Percentiles rank a stretch among this genome's conserved stretches.
These are phyloP conservation scores for Pheosia gnoma DNA, from an alignment of 2,888 invertebrate genomes.

Conservation along the genomic window DNA sequence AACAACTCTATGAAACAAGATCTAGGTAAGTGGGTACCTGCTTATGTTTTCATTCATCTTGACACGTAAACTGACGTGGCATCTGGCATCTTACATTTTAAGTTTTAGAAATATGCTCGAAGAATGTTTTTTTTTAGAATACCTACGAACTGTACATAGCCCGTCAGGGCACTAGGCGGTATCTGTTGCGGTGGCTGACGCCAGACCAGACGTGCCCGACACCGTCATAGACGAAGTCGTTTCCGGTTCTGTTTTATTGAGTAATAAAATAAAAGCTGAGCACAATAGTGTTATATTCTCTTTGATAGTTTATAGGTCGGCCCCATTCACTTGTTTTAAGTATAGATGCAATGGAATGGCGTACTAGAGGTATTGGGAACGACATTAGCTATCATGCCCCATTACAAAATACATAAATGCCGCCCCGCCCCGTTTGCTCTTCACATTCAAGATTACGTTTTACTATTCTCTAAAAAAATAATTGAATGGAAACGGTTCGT, in stretches of 20 bases:
- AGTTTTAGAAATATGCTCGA: too few relatives aligned
- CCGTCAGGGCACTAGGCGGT: too few relatives aligned
- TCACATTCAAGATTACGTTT: too few relatives aligned
- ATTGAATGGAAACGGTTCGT: too few relatives aligned
- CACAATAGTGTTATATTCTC: not conserved
- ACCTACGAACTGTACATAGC: too few relatives aligned
- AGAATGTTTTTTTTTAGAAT: too few relatives aligned
- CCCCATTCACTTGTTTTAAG: conserved; percentile 14
- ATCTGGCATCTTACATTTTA: too few relatives aligned
- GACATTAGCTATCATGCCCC: conserved; percentile 1
- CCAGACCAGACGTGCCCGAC: conserved; percentile 23
- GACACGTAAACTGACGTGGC: too few relatives aligned
- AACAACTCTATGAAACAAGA: too few relatives aligned
- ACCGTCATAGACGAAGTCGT: conserved; percentile 25
- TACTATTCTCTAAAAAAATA: too few relatives aligned
- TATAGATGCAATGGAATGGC: conserved; percentile 14
- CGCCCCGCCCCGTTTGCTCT: not conserved
- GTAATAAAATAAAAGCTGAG: conserved; percentile 33
- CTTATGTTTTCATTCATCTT: too few relatives aligned
- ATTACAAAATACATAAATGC: not conserved
- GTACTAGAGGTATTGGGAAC: not conserved
- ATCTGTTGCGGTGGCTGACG: conserved; percentile 19
- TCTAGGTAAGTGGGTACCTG: too few relatives aligned
- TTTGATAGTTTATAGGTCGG: conserved; percentile 10
- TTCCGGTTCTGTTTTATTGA: conserved; percentile 40